Base-by-base conservation (phyloP, 2,888 invertebrate species). In the Ophion obscuratus region DNA sequence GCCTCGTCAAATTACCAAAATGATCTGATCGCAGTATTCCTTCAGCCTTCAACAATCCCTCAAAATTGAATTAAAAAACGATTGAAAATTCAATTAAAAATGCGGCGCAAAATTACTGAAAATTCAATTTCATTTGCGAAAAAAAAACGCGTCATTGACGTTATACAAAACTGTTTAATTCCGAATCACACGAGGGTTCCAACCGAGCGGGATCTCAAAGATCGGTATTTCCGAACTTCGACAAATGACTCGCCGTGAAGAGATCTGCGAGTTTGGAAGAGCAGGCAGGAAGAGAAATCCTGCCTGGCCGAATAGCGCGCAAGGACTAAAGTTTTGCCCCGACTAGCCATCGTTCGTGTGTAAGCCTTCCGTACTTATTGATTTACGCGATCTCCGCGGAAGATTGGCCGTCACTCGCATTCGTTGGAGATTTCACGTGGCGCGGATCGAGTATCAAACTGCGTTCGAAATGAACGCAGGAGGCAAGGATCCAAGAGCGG, bases 381-480 rank as follows among this genome's bases (percentile, higher is more conserved):
- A 81, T 81, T 40, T 40, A 2, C 27, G 40, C 14, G 73, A 81
- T 74, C 74, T 68, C 36, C 66, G 5, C 59, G 61, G 59, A 36
- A n/a, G 67, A 47, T 47, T 47, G 47, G 14, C 20, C 44, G 62
- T 62, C 7, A n/a, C 67, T 57, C 74, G 59, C 24, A 24, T 74
- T 40, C 57, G 47, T 67, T 44, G 0, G 44, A 31, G 44, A 75
- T 67, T 75, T 75, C 24, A 75, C 67, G 47, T 75, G 67, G 31
- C 47, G 47, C 47, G 47, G 24, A 61, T 81, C 75, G 68, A 75
- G 66, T 75, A 67, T 68, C 67, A 75, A 70, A 80, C 80, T 80
- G 78, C 24, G 61, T 44, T 70, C 7, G 24, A 71, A 82, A 53
- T 14, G 40, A 57, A 77, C 53, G 62, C 47, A 47, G 47, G 53